Base-by-base conservation (phyloP, 2,113 vertebrate genomes). In the Melanocharis versteri region DNA sequence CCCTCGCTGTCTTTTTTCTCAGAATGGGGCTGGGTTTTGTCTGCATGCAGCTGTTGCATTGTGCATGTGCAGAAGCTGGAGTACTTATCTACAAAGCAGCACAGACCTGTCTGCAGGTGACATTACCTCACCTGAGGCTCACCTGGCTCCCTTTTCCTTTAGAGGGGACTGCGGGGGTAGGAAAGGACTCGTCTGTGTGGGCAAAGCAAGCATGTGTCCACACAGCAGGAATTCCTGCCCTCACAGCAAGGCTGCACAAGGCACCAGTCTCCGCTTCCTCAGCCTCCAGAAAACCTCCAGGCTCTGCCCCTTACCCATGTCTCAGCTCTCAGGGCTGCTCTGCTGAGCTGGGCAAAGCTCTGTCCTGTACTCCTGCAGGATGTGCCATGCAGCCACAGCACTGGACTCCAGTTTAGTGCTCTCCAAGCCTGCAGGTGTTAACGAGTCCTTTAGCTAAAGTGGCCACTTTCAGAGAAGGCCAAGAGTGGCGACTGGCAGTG, bases 181-280 rank as follows among this genome's bases (percentile, higher is more conserved):
- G 44, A 30, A 57, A 66, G 1, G 5, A 44, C 16, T 4, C 0
- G 0, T 42, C 47, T 22, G 1, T 10, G 9, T 10, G 23, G 11
- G 65, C 50, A 37, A 23, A 75, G 61, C 0, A 0, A 85, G 48
- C 0, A 2, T 15, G 35, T 47, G 33, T 33, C 47, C 48, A 45
- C 0, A 5, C 15, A 6, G 61, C 45, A 71, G 79, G 42, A 44
- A 58, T 26, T 48, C 44, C 39, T 19, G 48, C 35, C 69, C 50
- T 33, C 20, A 51, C 18, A 40, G 45, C 60, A 51, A 16, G 27
- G 51, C 37, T 15, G 62, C 77, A 51, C 7, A 15, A 47, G 61
- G 50, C 57, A 80, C 57, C 37, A 61, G 42, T 18, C 42, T 64
- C 50, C 1, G 0, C 21, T 61, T 61, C 61, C 47, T 20, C n/a